Conservation (phyloP, 2,888 invertebrate genomes). For the Yponomeuta plumbellus region DNA sequence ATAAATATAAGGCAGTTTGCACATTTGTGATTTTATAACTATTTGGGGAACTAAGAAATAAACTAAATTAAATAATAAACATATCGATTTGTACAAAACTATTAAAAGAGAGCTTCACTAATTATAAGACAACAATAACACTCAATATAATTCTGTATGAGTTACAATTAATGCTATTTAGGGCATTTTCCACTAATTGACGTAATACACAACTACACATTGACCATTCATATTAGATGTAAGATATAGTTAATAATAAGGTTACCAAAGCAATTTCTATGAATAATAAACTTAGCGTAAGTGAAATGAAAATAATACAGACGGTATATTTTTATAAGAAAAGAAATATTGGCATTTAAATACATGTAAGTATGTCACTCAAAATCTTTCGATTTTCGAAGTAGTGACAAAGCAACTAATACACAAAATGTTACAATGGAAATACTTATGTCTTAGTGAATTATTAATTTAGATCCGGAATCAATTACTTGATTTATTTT, state of each 20-base stretch:
- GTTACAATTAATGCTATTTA: too few species aligned
- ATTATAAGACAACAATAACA: neutral
- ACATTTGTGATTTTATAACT: constrained; percentile 34
- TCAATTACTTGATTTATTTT: too few species aligned
- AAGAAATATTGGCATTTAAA: neutral
- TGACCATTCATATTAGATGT: constrained; percentile 12
- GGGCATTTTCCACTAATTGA: neutral
- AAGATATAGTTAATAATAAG: constrained; percentile 34
- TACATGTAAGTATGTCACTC: neutral
- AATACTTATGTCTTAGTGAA: too few species aligned
- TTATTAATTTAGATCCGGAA: too few species aligned
- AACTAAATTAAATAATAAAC: constrained; percentile 27
- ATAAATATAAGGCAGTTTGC: constrained; percentile 39
- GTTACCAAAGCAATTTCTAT: constrained; percentile 70
- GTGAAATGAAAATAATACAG: constrained; percentile 36
- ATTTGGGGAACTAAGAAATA: constrained; percentile 14
- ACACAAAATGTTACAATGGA: too few species aligned
- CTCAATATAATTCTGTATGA: neutral
- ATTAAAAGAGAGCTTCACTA: constrained; percentile 20
- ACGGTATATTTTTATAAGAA: constrained; percentile 57
- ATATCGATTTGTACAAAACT: constrained; percentile 56
- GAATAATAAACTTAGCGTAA: constrained; percentile 29
- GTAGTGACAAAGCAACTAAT: too few species aligned
- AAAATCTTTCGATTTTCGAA: too few species aligned
- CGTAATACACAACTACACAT: neutral